Evolutionary conservation across 2,113 vertebrate species (phyloP), one percentile per base, ranked within the genome.

Genomic region (Misgurnus mizolepis): DNA sequence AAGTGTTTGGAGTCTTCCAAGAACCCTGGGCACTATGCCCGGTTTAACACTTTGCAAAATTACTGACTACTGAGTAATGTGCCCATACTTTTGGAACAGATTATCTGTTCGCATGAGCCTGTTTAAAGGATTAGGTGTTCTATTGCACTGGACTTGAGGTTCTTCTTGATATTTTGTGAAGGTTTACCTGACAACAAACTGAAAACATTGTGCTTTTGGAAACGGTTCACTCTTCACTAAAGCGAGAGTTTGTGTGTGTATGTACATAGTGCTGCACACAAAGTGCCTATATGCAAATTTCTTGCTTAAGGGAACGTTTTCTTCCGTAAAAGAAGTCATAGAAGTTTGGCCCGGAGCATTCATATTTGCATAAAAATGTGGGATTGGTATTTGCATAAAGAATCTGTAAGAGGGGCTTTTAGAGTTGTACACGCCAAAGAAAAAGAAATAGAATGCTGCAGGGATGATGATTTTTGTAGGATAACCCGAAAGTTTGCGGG

Each of bases 1-100:
- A 18, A n/a, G 70, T 5, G 9, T 84, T 50, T 76, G 17, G 78
- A 80, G 55, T 47, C 40, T 50, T 58, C 67, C 72, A 66, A 60
- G 61, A 73, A 22, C 15, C 34, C 43, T 73, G 14, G 50, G 14
- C 8, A 5, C 55, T 50, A 40, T 64, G 67, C 22, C 17, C n/a
- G 40, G 56, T 50, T 78, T 41, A 75, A 73, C 53, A 68, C 41
- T 6, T 66, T 17, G 9, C 43, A 6, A 72, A 67, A 53, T 69
- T 12, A 55, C 17, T 40, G 50, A 72, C 50, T n/a, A 22, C 22
- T 22, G 22, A 49, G 7, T 4, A 40, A 7, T 64, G 41, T 49
- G 27, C 41, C 22, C 72, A 64, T 58, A 62, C 40, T 47, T 43
- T 11, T 4, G 27, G 71, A n/a, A 50, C 15, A 61, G 62, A 61